phyloP scores from a whole-genome alignment of 2,113 vertebrate genomes.

The Saccopteryx bilineata region DNA sequence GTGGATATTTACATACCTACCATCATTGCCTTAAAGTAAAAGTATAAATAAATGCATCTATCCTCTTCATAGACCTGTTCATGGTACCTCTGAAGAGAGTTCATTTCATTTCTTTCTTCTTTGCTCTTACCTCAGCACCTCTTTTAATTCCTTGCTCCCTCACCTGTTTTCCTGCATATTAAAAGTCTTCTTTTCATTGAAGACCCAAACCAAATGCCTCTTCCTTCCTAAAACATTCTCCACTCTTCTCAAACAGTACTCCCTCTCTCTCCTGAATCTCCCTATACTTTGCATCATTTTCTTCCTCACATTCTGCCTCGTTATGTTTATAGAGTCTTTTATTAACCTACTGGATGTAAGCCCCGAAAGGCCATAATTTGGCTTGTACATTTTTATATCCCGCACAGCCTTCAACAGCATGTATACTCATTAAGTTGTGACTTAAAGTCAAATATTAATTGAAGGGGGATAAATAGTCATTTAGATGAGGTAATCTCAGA shows the following conservation, averaged over 20 bases:
- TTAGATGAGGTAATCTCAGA: neutral
- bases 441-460: neutral
- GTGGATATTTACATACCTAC: neutral
- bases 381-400: neutral
- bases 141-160: neutral
- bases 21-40: neutral
- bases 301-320: neutral
- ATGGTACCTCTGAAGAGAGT: neutral
- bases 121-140: neutral
- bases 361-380: neutral
- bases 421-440: neutral
- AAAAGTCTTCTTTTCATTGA: neutral
- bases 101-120: neutral
- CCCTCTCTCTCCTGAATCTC: neutral
- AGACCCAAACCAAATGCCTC: neutral
- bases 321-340: neutral
- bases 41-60: neutral
- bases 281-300: neutral
- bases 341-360: neutral
- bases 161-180: neutral
- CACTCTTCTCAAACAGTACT: neutral
- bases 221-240: neutral
- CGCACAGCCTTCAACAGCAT: neutral
- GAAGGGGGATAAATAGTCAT: neutral
- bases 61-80: neutral